These are phyloP conservation scores for Pan troglodytes DNA, from an alignment of 2,113 vertebrate genomes.

Conservation along the genomic window NHGRI_mPanTro3-v2.1_pri NC_072417.2:63426001-63426500, in stretches of 20 bases:
- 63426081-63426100: not conserved
- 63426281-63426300: too few species aligned
- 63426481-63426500: not conserved
- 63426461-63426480: not conserved
- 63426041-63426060: not conserved
- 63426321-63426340: not conserved
- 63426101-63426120: not conserved
- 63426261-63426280: not conserved
- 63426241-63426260: not conserved
- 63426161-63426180: not conserved
- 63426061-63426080: not conserved
- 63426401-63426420: not conserved
- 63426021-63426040: not conserved
- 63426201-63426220: not conserved
- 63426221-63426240: not conserved
- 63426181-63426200: not conserved
- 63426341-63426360: not conserved
- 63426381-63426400: not conserved
- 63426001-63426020: rapidly evolving
- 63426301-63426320: not conserved
- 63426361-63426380: not conserved
- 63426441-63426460: not conserved
- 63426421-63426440: not conserved
- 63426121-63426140: rapidly evolving
- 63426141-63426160: not conserved